Conservation (phyloP, 2,113 vertebrate species). For the Pomatorhinus ruficollis region DNA sequence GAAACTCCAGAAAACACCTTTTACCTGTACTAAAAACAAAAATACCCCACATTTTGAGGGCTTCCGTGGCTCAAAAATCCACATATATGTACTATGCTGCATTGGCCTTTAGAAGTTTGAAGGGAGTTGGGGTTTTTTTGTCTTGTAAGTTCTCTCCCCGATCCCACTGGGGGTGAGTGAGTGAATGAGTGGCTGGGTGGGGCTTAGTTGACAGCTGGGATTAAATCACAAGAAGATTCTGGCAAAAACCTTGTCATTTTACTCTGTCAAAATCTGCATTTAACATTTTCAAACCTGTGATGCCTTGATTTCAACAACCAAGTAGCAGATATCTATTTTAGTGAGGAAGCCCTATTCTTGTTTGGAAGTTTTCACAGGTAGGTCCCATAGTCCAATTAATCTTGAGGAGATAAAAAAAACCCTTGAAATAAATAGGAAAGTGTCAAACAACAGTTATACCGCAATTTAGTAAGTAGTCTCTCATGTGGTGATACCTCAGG, state of each 20-base stretch:
- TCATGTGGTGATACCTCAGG: neutral
- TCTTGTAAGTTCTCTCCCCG: neutral
- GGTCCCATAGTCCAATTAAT: neutral
- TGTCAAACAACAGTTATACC: neutral
- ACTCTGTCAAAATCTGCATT: neutral
- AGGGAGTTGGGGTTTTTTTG: neutral
- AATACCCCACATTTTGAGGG: neutral
- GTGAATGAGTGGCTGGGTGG: neutral
- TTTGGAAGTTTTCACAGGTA: neutral
- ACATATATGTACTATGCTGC: neutral
- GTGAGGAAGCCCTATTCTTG: neutral
- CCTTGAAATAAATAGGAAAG: neutral
- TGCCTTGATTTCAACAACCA: neutral
- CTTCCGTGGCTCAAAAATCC: neutral
- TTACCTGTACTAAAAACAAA: neutral
- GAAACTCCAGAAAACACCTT: neutral
- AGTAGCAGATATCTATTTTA: neutral
- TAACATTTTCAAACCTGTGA: neutral
- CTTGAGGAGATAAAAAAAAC: neutral
- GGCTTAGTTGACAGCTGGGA: neutral
- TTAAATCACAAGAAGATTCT: neutral
- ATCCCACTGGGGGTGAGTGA: neutral
- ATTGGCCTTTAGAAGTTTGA: neutral
- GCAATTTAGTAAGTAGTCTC: neutral
- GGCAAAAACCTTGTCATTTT: neutral